Evolutionary conservation across 2,113 vertebrate genomes (phyloP).

Genomic region (Azemiops feae): DNA sequence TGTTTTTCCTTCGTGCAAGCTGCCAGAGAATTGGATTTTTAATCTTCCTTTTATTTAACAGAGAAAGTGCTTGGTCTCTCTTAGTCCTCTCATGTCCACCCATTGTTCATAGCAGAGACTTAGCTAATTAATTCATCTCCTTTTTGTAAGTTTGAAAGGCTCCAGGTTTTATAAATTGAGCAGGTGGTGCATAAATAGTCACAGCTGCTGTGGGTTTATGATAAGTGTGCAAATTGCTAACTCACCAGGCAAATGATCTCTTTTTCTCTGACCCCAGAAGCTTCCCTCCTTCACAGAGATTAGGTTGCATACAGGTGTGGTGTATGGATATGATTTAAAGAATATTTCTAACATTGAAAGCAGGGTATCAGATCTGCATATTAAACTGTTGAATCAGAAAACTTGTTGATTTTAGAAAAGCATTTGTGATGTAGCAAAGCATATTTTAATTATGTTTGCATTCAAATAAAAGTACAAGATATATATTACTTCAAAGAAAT

Average conservation of each 20-base stretch:
- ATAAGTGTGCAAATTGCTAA: neutral
- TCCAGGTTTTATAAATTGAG: conserved; percentile 21
- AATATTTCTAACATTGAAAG: neutral
- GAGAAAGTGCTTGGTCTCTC: neutral
- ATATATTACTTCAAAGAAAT: neutral
- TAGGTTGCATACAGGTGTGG: neutral
- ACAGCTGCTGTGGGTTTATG: conserved; percentile 13
- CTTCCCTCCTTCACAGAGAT: neutral
- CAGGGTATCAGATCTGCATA: neutral
- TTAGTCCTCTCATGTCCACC: neutral
- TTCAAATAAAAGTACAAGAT: neutral
- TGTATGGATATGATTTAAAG: neutral
- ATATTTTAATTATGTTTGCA: neutral
- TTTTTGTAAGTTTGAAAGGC: neutral
- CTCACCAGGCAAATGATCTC: neutral
- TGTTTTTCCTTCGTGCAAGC: accelerated
- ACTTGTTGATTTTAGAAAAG: neutral
- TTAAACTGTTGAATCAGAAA: neutral
- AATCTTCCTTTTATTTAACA: conserved; percentile 31
- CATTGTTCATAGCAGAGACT: neutral
- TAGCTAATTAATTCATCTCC: neutral
- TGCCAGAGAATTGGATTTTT: conserved; percentile 10
- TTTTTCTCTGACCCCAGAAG: neutral
- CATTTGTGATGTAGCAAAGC: neutral
- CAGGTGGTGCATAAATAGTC: conserved; percentile 21